Base-by-base conservation (phyloP, 2,888 invertebrate species). In the Seira sanloemensis region DNA sequence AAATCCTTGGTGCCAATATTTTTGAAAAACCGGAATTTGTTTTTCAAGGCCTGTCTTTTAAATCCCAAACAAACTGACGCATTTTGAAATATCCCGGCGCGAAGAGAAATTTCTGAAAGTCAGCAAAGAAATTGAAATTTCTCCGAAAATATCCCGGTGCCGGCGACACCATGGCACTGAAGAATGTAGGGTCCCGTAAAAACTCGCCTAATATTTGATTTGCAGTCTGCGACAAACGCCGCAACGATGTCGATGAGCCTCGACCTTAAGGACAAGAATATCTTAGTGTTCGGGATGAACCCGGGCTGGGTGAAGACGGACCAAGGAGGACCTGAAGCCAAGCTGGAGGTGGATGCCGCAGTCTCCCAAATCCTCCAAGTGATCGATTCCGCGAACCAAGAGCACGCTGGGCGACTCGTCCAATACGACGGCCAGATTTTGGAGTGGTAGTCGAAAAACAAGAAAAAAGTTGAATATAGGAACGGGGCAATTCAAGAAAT, bases 281-380 rank as follows among this genome's bases (percentile, higher is more conserved):
- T 98, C 88, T 90, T 97, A 18, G 96, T 94, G 0, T 93, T 94
- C 0, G 93, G 90, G 92, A 80, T 98, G 84, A 97, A 97, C 91
- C 97, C 97, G 0, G 97, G 97, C 1, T 97, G 97, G 97, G 97
- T 97, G 9, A 94, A 94, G 91, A 97, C 97, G 0, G 95, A 95
- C 88, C 95, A 97, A 96, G 97, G 97, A 2, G 97, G 97, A 2
- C 91, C 92, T 62, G 94, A 94, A 87, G 97, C 97, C 0, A 94
- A 95, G 0, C 91, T 97, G 50, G 94, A 94, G 75, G 92, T 96
- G 0, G 93, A 94, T 25, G 93, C 93, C 0, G 95, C 96, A 90
- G 93, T 94, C 9, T 90, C 90, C 0, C 92, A 93, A 23, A 94
- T 97, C 79, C 91, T 97, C 19, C 91, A 93, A 5, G 94, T 95